Percentiles rank a stretch among this genome's conserved stretches.
Conservation (phyloP, 2,797 vertebrate genomes). For the Harpagifer antarcticus region DNA sequence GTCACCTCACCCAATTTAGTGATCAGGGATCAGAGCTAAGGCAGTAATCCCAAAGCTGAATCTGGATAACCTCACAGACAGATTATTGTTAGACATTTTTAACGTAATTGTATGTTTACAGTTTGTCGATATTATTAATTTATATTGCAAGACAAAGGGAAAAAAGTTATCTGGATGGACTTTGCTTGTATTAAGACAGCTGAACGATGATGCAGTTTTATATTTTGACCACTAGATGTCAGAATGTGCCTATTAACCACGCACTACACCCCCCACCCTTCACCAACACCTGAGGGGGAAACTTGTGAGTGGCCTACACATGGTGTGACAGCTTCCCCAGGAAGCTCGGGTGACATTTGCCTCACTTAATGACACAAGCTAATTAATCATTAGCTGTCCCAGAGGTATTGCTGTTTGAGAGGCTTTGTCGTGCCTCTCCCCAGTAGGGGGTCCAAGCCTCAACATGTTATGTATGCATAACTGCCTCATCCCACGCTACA, state of each 20-base stretch:
- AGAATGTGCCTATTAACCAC: conserved; percentile 85
- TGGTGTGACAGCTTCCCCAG: conserved; percentile 91
- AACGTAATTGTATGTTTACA: not conserved
- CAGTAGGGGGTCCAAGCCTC: conserved; percentile 92
- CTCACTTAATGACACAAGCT: conserved; percentile 98
- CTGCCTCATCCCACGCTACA: conserved; percentile 84
- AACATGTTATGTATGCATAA: conserved; percentile 90
- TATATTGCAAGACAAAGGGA: not conserved
- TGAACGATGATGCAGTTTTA: conserved; percentile 52
- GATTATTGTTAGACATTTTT: not conserved
- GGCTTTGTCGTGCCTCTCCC: conserved; percentile 90
- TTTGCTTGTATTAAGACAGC: not conserved
- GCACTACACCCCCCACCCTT: conserved; percentile 42
- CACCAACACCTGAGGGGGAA: conserved; percentile 79
- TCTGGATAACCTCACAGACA: conserved; percentile 28
- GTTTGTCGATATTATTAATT: not conserved
- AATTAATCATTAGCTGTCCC: conserved; percentile 99
- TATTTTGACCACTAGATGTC: conserved; percentile 91
- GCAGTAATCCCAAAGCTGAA: conserved; percentile 41
- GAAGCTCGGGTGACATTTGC: conserved; percentile 97
- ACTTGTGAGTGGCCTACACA: conserved; percentile 83
- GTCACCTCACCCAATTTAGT: conserved; percentile 67
- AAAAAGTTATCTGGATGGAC: not conserved
- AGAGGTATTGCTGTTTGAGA: conserved; percentile 94
- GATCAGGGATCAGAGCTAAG: conserved; percentile 41